Base-by-base conservation (phyloP, 2,888 invertebrate species). In the Hermaeophaga mercurialis region DNA sequence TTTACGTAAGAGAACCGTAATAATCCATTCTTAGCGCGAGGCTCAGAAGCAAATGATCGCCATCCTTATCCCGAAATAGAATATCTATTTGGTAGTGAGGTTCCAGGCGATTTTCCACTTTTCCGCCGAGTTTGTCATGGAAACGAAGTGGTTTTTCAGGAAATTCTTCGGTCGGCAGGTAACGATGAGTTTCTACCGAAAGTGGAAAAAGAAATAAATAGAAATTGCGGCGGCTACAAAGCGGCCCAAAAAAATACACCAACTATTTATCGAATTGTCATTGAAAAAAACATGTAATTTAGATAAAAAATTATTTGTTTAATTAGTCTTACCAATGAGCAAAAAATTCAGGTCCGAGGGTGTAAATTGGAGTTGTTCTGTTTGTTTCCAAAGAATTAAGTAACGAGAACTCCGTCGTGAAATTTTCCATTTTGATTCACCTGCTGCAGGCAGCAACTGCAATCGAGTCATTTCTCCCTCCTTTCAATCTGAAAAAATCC, bases 301-400 rank as follows among this genome's bases (percentile, higher is more conserved):
- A n/a, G n/a, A n/a, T n/a, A n/a, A n/a, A n/a, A n/a, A n/a, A n/a
- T n/a, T n/a, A n/a, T n/a, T n/a, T n/a, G n/a, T n/a, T n/a, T n/a
- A n/a, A n/a, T n/a, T n/a, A n/a, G n/a, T n/a, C 87, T 84, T 74
- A 89, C 90, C 90, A 90, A 80, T 89, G 88, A 56, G 86, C 85
- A 66, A 90, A 88, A 77, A 88, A 90, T 70, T 84, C 87, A 45
- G 86, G 86, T 69, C 88, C 88, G 64, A 90, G 89, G 60, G 88
- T 84, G 75, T 85, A 90, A 66, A 90, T 86, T 47, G 89, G 85
- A 56, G 89, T 87, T 22, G 75, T 76, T 55, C 84, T 80, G 34
- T 66, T 71, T 19, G 43, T 58, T 46, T 68, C 66, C 44, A 59
- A 56, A 19, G 58, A 41, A 50, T 56, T 61, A 45, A 59, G 57